Evolutionary conservation across 2,888 invertebrate species (phyloP).

Genomic region (Synergus japonicus): DNA sequence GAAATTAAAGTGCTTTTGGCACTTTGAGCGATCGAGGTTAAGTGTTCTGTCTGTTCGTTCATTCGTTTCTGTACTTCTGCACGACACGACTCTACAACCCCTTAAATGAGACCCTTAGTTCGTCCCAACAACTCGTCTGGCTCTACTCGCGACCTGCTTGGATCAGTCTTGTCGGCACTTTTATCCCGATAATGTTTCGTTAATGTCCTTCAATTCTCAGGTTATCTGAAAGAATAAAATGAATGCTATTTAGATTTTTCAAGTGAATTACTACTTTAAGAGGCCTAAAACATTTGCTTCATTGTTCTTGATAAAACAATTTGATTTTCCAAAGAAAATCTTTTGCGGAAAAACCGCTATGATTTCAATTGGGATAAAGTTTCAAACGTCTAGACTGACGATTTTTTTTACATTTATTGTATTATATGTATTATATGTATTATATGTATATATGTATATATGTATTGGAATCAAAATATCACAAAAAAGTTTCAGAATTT

Average conservation of each 20-base stretch:
- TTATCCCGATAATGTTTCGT: slow-evolving; percentile 2
- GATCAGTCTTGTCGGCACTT: slow-evolving; percentile 20
- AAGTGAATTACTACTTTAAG: background rate
- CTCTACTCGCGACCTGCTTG: slow-evolving; percentile 4
- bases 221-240: slow-evolving; percentile 31
- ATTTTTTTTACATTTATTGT: too few relatives aligned
- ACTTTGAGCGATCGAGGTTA: slow-evolving; percentile 57
- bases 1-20: slow-evolving; percentile 53
- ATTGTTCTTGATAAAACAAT: too few relatives aligned
- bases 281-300: background rate
- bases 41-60: slow-evolving; percentile 50
- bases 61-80: slow-evolving; percentile 44
- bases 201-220: slow-evolving; percentile 16
- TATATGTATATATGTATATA: too few relatives aligned
- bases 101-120: slow-evolving; percentile 31
- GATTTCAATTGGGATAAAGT: too few relatives aligned
- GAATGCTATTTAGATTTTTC: background rate
- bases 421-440: too few relatives aligned
- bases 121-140: slow-evolving; percentile 36
- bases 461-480: too few relatives aligned
- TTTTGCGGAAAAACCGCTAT: too few relatives aligned
- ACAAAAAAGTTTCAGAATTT: too few relatives aligned
- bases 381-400: too few relatives aligned
- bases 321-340: too few relatives aligned
- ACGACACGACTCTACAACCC: slow-evolving; percentile 21